Percentiles rank a stretch among this genome's conserved stretches.
phyloP scores from a whole-genome alignment of 2,888 invertebrate species.

The Eristalis tenax region DNA sequence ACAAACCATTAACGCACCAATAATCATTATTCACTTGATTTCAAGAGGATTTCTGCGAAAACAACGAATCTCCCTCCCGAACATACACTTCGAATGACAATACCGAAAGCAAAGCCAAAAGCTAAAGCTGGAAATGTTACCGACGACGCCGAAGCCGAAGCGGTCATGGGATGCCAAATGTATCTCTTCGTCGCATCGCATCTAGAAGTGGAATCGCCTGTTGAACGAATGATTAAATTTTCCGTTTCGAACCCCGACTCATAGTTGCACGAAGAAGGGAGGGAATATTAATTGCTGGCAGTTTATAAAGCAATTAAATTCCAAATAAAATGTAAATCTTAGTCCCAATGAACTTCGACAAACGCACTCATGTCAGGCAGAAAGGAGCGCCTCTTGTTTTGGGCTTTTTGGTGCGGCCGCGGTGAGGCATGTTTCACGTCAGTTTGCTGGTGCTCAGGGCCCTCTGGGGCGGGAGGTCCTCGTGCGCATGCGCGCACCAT shows the following conservation, averaged over 20 bases:
- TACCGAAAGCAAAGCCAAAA: not conserved
- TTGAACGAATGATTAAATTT: conserved; percentile 62
- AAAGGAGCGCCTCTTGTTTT: not conserved
- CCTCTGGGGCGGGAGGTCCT: conserved; percentile 40
- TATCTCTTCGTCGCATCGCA: conserved; percentile 58
- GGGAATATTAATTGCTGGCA: conserved; percentile 68
- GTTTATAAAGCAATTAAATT: conserved; percentile 72
- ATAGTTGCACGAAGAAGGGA: not conserved
- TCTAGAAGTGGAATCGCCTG: conserved; percentile 49
- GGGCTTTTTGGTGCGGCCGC: conserved; percentile 28
- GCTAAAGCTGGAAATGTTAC: conserved; percentile 13
- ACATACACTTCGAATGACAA: conserved; percentile 11
- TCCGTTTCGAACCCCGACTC: conserved; percentile 37
- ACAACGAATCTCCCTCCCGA: conserved; percentile 39
- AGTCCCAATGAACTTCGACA: conserved; percentile 1
- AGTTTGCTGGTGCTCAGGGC: not conserved
- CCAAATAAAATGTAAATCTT: conserved; percentile 69
- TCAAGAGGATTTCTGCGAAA: conserved; percentile 65
- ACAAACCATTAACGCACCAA: conserved; percentile 81
- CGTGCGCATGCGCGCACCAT: conserved; percentile 24
- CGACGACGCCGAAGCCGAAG: conserved; percentile 24
- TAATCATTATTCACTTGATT: conserved; percentile 80
- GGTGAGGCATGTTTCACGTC: conserved; percentile 67
- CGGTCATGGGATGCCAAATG: conserved; percentile 45
- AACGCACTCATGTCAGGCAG: not conserved